Conservation (phyloP, 2,113 vertebrate species). For the Petromus typicus region DNA sequence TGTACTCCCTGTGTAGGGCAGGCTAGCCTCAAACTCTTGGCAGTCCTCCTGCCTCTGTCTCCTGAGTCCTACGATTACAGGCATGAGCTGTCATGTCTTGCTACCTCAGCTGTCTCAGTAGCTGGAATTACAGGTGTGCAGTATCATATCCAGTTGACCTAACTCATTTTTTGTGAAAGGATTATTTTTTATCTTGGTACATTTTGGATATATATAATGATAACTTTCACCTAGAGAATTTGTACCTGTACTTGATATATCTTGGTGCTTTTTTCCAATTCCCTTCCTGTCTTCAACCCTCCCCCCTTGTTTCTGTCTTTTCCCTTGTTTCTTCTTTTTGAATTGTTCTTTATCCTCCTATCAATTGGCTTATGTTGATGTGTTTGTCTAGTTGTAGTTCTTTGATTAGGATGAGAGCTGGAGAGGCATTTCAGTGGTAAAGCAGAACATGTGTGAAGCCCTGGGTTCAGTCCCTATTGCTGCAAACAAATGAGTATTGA, state of each 20-base stretch:
- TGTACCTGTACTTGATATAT: too few species aligned
- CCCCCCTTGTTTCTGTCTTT: too few species aligned
- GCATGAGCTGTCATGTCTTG: too few species aligned
- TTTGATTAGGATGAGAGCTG: background rate
- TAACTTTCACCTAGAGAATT: too few species aligned
- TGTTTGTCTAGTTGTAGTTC: conserved; percentile 1
- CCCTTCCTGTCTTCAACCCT: too few species aligned
- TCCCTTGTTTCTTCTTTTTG: background rate
- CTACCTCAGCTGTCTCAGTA: background rate
- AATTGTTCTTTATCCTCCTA: background rate
- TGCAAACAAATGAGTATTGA: background rate
- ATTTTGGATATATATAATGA: too few species aligned
- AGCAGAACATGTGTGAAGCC: background rate
- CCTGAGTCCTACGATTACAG: too few species aligned
- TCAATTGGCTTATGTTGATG: conserved; percentile 33
- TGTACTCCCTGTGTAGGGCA: too few species aligned
- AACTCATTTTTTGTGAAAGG: conserved; percentile 53
- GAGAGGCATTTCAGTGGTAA: background rate
- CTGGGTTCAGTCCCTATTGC: background rate
- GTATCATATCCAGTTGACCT: background rate
- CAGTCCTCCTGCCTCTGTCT: too few species aligned
- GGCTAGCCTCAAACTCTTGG: too few species aligned
- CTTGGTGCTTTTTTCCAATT: too few species aligned
- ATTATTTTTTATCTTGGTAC: background rate
- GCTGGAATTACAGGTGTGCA: background rate